Conservation (phyloP, 2,888 invertebrate species). For the Acrobasis consociella region DNA sequence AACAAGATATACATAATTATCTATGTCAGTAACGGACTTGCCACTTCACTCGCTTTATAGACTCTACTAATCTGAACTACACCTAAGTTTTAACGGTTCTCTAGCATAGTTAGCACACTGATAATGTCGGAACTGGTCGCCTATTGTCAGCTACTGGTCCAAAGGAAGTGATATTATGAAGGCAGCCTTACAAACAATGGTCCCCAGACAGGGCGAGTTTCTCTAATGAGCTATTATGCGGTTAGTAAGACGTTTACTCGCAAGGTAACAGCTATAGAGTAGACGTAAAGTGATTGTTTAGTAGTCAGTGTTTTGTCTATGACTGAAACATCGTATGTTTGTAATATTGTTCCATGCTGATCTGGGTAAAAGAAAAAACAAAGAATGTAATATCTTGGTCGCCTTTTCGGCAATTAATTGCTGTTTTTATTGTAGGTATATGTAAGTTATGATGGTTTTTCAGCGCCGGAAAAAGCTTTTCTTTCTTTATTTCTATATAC, state of each 20-base stretch:
- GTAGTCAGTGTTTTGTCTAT: no score
- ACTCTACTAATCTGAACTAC: slow-evolving; percentile 11
- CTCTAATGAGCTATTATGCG: slow-evolving; percentile 75
- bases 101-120: slow-evolving; percentile 47
- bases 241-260: slow-evolving; percentile 52
- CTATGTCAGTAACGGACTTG: neutral
- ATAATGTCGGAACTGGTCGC: slow-evolving; percentile 48
- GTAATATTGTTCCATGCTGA: no score
- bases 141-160: slow-evolving; percentile 60
- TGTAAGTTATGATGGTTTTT: no score
- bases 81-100: slow-evolving; percentile 48
- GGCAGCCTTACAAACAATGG: slow-evolving; percentile 71
- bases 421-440: no score
- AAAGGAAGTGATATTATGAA: slow-evolving; percentile 68
- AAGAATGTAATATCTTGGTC: no score
- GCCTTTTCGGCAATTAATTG: no score
- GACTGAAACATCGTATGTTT: neutral
- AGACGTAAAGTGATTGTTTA: slow-evolving; percentile 7
- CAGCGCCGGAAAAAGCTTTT: no score
- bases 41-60: neutral
- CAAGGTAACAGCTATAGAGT: slow-evolving; percentile 24
- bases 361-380: no score
- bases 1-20: no score
- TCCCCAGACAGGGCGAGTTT: slow-evolving; percentile 57
- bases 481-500: no score